Percentiles rank a stretch among this genome's conserved stretches.
phyloP scores from a whole-genome alignment of 35 echinoderm and acorn worm genomes.

The Ophioderma brevispina region DNA sequence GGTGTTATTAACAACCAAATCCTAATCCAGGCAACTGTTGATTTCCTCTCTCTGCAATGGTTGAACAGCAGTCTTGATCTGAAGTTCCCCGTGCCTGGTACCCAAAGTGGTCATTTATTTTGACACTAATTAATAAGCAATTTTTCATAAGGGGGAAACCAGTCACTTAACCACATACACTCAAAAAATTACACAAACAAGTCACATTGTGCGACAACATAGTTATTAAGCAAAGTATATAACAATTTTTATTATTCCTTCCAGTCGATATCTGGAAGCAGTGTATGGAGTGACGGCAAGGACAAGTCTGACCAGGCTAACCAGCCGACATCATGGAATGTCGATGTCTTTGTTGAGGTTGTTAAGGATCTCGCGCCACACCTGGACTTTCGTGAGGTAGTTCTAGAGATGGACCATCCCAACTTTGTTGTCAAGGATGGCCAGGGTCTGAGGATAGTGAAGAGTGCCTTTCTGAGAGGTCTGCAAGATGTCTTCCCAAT shows the following conservation, averaged over 20 bases:
- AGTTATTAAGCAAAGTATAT: neutral
- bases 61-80: too few species aligned
- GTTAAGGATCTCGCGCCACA: slow-evolving; percentile 83
- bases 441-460: slow-evolving; percentile 76
- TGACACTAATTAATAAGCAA: too few species aligned
- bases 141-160: too few species aligned
- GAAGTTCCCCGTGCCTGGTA: too few species aligned
- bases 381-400: slow-evolving; percentile 88
- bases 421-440: slow-evolving; percentile 74
- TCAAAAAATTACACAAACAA: too few species aligned
- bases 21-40: too few species aligned
- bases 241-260: neutral
- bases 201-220: too few species aligned
- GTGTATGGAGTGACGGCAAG: slow-evolving; percentile 87
- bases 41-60: too few species aligned
- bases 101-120: too few species aligned
- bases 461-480: slow-evolving; percentile 72
- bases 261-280: slow-evolving; percentile 68
- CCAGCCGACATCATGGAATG: slow-evolving; percentile 72
- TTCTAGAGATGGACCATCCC: slow-evolving; percentile 80
- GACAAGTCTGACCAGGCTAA: slow-evolving; percentile 62
- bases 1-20: too few species aligned
- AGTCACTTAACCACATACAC: too few species aligned
- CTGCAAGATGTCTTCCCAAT: slow-evolving; percentile 83
- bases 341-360: slow-evolving; percentile 83